phyloP scores from a whole-genome alignment of 2,888 invertebrate species.

The Trachelus stipa region DNA sequence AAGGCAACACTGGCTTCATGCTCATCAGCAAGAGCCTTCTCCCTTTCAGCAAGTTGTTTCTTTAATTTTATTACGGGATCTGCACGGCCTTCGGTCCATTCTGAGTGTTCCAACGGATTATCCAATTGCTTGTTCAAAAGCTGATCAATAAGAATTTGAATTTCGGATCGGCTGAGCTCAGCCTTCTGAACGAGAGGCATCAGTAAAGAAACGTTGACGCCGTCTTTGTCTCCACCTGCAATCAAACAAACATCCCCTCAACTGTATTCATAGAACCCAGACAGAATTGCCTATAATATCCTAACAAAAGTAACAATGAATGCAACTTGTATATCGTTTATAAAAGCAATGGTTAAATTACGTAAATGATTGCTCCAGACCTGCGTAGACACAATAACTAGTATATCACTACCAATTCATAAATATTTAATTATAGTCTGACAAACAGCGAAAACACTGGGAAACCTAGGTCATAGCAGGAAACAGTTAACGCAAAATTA shows the following conservation, averaged over 20 bases:
- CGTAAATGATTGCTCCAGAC: neutral
- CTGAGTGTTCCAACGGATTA: conserved; percentile 77
- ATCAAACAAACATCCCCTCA: neutral
- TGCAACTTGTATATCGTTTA: neutral
- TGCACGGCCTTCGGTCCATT: conserved; percentile 88
- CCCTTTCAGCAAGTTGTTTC: conserved; percentile 90
- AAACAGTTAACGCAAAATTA: too few species aligned
- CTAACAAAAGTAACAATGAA: neutral
- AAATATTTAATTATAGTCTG: neutral
- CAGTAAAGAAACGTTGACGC: conserved; percentile 76
- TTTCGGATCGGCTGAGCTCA: conserved; percentile 86
- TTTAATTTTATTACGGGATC: conserved; percentile 88
- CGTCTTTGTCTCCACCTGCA: conserved; percentile 77
- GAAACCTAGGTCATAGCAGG: too few species aligned
- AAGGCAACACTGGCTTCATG: conserved; percentile 80
- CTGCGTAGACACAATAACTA: neutral
- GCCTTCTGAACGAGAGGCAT: conserved; percentile 83
- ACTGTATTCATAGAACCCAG: neutral
- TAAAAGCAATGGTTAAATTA: neutral
- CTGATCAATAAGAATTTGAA: conserved; percentile 89
- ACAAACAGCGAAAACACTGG: neutral
- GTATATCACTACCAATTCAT: neutral
- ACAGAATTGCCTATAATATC: neutral
- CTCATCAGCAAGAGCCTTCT: conserved; percentile 80
- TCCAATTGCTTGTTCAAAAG: conserved; percentile 90